Percentiles rank a stretch among this genome's conserved stretches.
phyloP scores from a whole-genome alignment of 2,888 invertebrate species.

The Diadegma fenestrale region DNA sequence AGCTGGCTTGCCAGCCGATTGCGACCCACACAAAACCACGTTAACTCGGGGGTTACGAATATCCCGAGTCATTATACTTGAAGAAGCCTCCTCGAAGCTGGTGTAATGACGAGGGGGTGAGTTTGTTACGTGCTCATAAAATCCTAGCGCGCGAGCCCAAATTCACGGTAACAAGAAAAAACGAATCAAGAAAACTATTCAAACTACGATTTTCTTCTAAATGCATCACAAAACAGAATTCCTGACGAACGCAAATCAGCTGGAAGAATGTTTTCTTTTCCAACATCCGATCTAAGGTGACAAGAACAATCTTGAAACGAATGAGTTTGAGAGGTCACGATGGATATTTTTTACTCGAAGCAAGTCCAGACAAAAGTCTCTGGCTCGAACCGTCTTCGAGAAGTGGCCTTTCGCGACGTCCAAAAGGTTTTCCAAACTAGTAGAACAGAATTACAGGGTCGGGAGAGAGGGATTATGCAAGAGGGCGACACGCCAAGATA shows the following conservation, averaged over 20 bases:
- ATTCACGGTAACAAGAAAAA: neutral
- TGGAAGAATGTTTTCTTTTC: neutral
- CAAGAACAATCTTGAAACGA: neutral
- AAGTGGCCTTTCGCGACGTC: neutral
- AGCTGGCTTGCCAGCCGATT: slow-evolving; percentile 75
- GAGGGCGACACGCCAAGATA: slow-evolving; percentile 61
- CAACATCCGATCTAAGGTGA: neutral
- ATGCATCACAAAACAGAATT: neutral
- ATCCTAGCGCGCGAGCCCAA: neutral
- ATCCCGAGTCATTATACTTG: slow-evolving; percentile 79
- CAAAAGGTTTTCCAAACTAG: neutral
- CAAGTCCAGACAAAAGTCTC: neutral
- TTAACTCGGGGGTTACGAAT: slow-evolving; percentile 75
- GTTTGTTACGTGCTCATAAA: slow-evolving; percentile 34
- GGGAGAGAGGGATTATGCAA: slow-evolving; percentile 46
- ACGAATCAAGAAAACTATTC: neutral
- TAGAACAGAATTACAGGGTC: neutral
- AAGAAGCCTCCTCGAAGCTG: slow-evolving; percentile 49
- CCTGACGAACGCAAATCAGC: neutral
- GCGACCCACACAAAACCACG: slow-evolving; percentile 58
- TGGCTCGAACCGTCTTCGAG: slow-evolving; percentile 13
- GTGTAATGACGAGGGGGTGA: slow-evolving; percentile 51
- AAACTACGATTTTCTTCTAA: neutral
- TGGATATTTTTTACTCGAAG: slow-evolving; percentile 3
- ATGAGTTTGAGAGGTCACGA: neutral